Base-by-base conservation (phyloP, 2,888 invertebrate genomes). In the Camptogramma bilineatum region DNA sequence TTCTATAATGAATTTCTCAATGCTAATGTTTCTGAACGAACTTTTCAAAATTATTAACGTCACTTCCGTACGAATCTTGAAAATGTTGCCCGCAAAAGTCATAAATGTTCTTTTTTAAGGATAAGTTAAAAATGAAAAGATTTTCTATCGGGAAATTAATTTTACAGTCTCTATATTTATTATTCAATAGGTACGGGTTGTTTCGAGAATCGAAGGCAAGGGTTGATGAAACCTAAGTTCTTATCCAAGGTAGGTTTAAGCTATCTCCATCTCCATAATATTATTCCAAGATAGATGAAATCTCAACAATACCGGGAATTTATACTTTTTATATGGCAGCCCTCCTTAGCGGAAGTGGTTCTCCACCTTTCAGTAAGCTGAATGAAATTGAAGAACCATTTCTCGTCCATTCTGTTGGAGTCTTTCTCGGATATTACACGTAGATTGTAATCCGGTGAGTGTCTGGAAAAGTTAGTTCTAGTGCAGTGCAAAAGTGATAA, bases 331-430 rank as follows among this genome's bases (percentile, higher is more conserved):
- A 18, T 47, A 55, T 74, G 68, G 81, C 82, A 76, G 88, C 86
- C 84, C 83, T 72, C 18, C 58, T 44, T 18, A 75, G 83, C 91
- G 92, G 92, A 93, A 88, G 84, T 90, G 86, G 86, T 82, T 83
- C 81, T 80, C 76, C 81, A 64, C 78, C 82, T 83, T 86, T 83
- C 82, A 90, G 83, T 82, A 88, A 90, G 85, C 82, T 84, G 84
- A 85, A 88, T 82, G 84, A 88, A 88, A 85, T 88, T 82, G 84
- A 88, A 88, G 88, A 87, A 85, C 84, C 81, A 87, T 90, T 90
- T 86, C 94, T 95, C 95, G 94, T 93, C 91, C 95, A 95, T 95
- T 95, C 95, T 95, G 94, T 94, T 94, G 94, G 94, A 94, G 94
- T 94, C 94, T 94, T 92, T 94, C 92, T 94, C 94, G 94, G 94